These are phyloP conservation scores for Disparrhopalites patrizii DNA, from an alignment of 2,888 invertebrate genomes.

Conservation along the genomic window DNA sequence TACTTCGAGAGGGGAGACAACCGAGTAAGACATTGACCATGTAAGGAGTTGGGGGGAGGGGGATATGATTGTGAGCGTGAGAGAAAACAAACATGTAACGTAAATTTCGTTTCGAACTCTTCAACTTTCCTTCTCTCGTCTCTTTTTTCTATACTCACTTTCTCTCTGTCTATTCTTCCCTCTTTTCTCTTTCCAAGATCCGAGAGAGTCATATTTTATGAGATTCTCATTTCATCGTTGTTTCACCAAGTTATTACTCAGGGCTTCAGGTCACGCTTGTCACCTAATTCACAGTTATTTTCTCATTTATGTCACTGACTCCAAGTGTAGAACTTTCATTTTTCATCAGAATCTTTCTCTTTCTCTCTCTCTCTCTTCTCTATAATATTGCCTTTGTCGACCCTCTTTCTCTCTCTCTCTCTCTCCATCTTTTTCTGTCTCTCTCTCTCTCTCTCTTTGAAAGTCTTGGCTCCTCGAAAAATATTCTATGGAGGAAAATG, in stretches of 20 bases:
- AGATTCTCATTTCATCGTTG: conserved; percentile 19
- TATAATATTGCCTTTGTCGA: background rate
- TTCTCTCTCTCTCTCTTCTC: background rate
- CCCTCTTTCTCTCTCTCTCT: background rate
- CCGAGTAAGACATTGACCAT: too few relatives aligned
- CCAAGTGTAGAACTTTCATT: conserved; percentile 7
- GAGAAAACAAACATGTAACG: background rate
- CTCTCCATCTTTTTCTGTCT: background rate
- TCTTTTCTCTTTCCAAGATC: background rate
- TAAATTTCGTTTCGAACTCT: background rate
- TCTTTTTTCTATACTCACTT: background rate
- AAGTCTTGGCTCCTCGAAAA: background rate
- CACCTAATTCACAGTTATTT: conserved; percentile 21
- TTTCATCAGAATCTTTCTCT: conserved; percentile 8
- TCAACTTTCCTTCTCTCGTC: background rate
- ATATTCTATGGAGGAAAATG: too few relatives aligned
- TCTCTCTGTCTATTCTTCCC: background rate
- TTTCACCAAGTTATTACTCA: conserved; percentile 15
- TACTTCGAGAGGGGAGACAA: too few relatives aligned
- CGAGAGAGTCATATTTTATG: conserved; percentile 18
- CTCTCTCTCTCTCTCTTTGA: background rate
- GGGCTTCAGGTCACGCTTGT: conserved; percentile 21
- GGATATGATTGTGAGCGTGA: background rate
- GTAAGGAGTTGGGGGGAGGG: background rate
- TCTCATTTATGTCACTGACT: conserved; percentile 18